Percentiles rank a stretch among this genome's conserved stretches.
Evolutionary conservation across 2,888 invertebrate genomes (phyloP).

Genomic region (Macropis europaea): DNA sequence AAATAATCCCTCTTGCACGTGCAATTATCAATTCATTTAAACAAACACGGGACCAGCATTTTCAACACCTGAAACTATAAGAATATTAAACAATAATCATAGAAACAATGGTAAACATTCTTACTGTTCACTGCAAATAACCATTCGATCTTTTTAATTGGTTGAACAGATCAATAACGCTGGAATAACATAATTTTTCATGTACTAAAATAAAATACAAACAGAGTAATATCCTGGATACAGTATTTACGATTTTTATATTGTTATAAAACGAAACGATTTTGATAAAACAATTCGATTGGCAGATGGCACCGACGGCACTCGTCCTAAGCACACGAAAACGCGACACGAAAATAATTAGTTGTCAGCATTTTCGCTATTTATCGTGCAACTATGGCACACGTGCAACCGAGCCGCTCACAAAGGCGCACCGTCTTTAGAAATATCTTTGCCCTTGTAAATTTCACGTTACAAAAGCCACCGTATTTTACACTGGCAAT

Average conservation of each 20-base stretch:
- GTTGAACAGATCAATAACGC: too few species aligned
- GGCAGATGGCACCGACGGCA: constrained; percentile 12
- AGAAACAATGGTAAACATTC: neutral
- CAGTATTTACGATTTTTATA: neutral
- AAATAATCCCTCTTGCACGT: neutral
- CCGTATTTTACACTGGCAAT: constrained; percentile 34
- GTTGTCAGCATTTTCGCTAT: constrained; percentile 3
- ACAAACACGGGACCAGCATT: neutral
- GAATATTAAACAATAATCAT: too few species aligned
- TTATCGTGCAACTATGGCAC: constrained; percentile 20
- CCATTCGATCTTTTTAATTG: too few species aligned
- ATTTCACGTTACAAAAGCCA: constrained; percentile 28
- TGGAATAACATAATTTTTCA: too few species aligned
- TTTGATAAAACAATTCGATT: neutral
- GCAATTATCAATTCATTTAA: neutral
- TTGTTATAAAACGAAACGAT: neutral
- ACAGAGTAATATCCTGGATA: neutral
- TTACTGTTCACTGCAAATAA: too few species aligned
- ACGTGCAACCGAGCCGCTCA: neutral
- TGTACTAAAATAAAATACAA: too few species aligned
- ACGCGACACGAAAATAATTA: constrained; percentile 1
- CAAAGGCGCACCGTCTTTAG: constrained; percentile 39
- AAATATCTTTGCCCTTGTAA: constrained; percentile 43
- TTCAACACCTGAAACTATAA: neutral
- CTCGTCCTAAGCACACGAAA: neutral